phyloP scores from a whole-genome alignment of 2,797 vertebrate genomes.

The Taeniopygia guttata region DNA sequence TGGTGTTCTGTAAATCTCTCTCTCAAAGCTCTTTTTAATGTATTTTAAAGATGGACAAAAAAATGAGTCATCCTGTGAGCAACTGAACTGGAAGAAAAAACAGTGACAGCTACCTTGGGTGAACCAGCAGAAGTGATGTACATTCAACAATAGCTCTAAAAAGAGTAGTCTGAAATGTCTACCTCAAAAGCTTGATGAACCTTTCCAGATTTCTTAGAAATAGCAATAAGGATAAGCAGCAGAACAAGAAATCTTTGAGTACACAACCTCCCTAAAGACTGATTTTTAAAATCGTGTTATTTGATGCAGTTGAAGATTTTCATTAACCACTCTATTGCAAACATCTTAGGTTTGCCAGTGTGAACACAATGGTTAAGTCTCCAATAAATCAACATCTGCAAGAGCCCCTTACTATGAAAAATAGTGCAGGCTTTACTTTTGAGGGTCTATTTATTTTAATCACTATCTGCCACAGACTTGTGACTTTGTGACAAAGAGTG shows the following conservation, averaged over 20 bases:
- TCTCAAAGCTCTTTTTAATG: background rate
- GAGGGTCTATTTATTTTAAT: background rate
- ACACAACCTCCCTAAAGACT: background rate
- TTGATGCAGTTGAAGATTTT: background rate
- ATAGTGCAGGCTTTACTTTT: background rate
- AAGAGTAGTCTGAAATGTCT: background rate
- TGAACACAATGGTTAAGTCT: background rate
- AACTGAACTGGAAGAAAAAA: slow-evolving; percentile 19
- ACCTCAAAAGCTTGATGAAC: background rate
- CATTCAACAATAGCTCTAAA: background rate
- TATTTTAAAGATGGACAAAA: background rate
- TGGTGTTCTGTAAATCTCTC: background rate
- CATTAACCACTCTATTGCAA: background rate
- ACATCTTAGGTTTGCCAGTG: background rate
- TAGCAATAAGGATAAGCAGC: background rate
- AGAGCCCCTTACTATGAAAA: background rate
- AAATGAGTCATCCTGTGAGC: background rate
- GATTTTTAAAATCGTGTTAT: background rate
- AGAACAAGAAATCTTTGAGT: background rate
- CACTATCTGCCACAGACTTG: background rate
- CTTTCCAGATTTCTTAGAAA: background rate
- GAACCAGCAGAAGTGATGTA: background rate
- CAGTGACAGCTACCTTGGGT: slow-evolving; percentile 27
- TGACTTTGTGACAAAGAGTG: background rate
- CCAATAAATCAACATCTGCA: background rate